Conservation (phyloP, 2,888 invertebrate genomes). For the Drosophila atripex region DNA sequence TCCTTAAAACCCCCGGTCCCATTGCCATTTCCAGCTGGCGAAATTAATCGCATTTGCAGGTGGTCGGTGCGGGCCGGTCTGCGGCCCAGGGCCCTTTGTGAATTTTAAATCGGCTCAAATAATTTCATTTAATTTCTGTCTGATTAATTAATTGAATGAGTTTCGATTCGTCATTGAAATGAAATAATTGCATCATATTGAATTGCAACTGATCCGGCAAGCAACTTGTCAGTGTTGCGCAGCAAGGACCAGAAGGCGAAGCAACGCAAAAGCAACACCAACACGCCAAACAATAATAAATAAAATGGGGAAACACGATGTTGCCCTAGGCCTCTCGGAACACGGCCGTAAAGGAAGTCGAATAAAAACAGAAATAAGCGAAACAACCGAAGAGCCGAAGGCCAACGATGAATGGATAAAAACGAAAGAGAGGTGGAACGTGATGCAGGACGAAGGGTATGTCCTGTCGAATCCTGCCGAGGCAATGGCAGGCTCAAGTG, state of each 20-base stretch:
- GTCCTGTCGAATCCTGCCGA: constrained; percentile 5
- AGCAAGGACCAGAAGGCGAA: constrained; percentile 33
- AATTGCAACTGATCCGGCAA: constrained; percentile 16
- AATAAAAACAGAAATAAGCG: constrained; percentile 15
- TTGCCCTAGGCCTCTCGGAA: constrained; percentile 23
- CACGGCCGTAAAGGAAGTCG: constrained; percentile 15
- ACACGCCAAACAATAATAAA: constrained; percentile 51
- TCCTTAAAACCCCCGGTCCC: constrained; percentile 9
- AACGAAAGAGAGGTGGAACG: neutral
- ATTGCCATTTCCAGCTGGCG: constrained; percentile 4
- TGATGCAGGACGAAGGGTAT: neutral
- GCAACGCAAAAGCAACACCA: constrained; percentile 6
- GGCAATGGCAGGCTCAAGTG: constrained; percentile 60
- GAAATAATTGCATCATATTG: constrained; percentile 56
- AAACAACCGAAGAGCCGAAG: constrained; percentile 17
- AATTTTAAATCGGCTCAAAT: constrained; percentile 30
- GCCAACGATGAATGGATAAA: neutral
- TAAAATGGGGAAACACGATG: constrained; percentile 48
- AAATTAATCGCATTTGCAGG: constrained; percentile 47
- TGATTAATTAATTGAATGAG: constrained; percentile 50
- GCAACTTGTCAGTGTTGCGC: constrained; percentile 31
- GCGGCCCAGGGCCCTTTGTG: constrained; percentile 5
- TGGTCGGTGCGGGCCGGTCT: constrained; percentile 2
- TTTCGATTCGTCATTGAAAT: constrained; percentile 39
- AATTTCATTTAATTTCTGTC: constrained; percentile 16